Evolutionary conservation across 2,797 vertebrate species (phyloP).

Genomic region (Avahi laniger): DNA sequence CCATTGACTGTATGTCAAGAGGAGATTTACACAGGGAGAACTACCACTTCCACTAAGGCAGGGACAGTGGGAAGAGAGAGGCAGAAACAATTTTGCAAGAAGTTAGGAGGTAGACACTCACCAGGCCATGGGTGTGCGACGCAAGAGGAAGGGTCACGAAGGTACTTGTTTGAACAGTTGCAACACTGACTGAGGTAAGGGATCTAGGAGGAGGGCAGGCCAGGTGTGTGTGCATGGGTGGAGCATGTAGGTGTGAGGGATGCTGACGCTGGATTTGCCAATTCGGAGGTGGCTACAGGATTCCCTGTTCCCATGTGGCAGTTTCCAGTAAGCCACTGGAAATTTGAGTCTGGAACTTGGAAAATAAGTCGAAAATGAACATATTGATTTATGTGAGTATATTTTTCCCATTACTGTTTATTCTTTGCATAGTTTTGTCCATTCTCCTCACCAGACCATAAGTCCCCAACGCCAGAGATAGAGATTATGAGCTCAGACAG

Average conservation of each 20-base stretch:
- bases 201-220: not conserved
- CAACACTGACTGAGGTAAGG: not conserved
- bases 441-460: not conserved
- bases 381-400: rapidly evolving
- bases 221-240: not conserved
- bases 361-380: not conserved
- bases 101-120: not conserved
- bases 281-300: not conserved
- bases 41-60: not conserved
- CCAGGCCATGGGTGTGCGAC: not conserved
- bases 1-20: rapidly evolving
- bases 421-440: not conserved
- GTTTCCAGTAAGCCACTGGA: not conserved
- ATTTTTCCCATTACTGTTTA: rapidly evolving
- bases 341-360: not conserved
- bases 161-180: not conserved
- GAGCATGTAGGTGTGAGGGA: not conserved
- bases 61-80: not conserved
- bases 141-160: not conserved
- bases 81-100: not conserved
- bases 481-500: not conserved
- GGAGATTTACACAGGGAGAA: not conserved
- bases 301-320: not conserved
- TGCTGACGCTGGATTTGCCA: not conserved
- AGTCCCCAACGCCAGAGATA: not conserved